Conservation (phyloP, 2,888 invertebrate genomes). For the Catocala sponsa region DNA sequence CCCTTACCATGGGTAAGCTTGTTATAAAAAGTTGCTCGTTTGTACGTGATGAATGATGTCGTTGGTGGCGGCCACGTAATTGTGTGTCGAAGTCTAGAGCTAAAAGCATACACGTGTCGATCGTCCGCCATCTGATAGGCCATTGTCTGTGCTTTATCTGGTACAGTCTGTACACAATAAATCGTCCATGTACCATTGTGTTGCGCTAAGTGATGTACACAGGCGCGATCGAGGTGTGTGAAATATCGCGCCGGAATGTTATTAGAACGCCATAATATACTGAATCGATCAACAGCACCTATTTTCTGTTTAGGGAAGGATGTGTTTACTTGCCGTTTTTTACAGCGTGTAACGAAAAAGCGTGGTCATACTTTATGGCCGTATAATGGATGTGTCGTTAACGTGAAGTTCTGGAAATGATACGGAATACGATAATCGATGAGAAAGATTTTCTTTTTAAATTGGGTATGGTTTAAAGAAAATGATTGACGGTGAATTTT, state of each 20-base stretch:
- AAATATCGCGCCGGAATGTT: slow-evolving; percentile 80
- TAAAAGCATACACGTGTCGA: slow-evolving; percentile 86
- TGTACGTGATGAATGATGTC: slow-evolving; percentile 79
- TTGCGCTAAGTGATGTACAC: slow-evolving; percentile 64
- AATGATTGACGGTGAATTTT: too few species aligned
- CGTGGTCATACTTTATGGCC: too few species aligned
- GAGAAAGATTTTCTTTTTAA: too few species aligned
- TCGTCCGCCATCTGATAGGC: slow-evolving; percentile 75
- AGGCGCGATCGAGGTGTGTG: slow-evolving; percentile 68
- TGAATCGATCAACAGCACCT: slow-evolving; percentile 70
- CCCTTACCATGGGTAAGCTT: slow-evolving; percentile 54
- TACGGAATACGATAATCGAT: too few species aligned
- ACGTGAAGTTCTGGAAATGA: too few species aligned
- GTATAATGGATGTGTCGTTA: too few species aligned
- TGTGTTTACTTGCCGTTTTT: slow-evolving; percentile 53
- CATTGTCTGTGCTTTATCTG: slow-evolving; percentile 84
- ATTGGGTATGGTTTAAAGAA: too few species aligned
- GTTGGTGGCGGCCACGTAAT: slow-evolving; percentile 76
- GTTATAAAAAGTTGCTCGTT: slow-evolving; percentile 78
- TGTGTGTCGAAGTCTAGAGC: slow-evolving; percentile 82
- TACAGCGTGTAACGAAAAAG: too few species aligned
- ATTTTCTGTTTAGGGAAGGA: slow-evolving; percentile 67
- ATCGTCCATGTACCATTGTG: slow-evolving; percentile 80
- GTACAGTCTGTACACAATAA: slow-evolving; percentile 79
- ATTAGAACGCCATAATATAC: slow-evolving; percentile 74